Evolutionary conservation across 1,140 invertebrate species (phyloP).

Genomic region (Seison nebaliae): DNA sequence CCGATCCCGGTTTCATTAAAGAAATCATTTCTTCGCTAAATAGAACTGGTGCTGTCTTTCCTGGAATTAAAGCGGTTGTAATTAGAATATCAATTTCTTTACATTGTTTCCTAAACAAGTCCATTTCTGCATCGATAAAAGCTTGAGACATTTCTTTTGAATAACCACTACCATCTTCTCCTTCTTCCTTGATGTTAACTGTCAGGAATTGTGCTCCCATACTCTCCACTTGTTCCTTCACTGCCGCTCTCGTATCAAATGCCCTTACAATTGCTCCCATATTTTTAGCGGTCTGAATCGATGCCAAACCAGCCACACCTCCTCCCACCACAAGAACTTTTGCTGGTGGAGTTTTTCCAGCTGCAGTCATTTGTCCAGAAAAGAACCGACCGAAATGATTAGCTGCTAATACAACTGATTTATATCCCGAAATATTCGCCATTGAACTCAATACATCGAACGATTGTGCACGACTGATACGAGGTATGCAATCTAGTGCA

Average conservation of each 20-base stretch:
- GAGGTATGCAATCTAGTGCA: slow-evolving; percentile 49
- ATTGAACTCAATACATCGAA: slow-evolving; percentile 69
- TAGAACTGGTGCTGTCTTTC: slow-evolving; percentile 50
- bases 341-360: slow-evolving; percentile 53
- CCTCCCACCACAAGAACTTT: slow-evolving; percentile 61
- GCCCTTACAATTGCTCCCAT: slow-evolving; percentile 63
- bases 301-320: slow-evolving; percentile 56
- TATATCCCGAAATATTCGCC: slow-evolving; percentile 67
- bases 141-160: slow-evolving; percentile 56
- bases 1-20: slow-evolving; percentile 58
- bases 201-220: slow-evolving; percentile 59
- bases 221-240: slow-evolving; percentile 65
- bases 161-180: slow-evolving; percentile 53
- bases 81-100: slow-evolving; percentile 50
- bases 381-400: slow-evolving; percentile 66
- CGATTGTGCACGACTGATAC: slow-evolving; percentile 56
- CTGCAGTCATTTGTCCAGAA: slow-evolving; percentile 57
- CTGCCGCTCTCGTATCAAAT: slow-evolving; percentile 56
- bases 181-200: slow-evolving; percentile 40
- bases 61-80: slow-evolving; percentile 61
- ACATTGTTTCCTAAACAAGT: slow-evolving; percentile 53
- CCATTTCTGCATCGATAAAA: slow-evolving; percentile 58
- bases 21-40: slow-evolving; percentile 43
- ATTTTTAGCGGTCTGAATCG: slow-evolving; percentile 53
- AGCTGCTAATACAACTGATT: slow-evolving; percentile 60